phyloP scores from a whole-genome alignment of 2,888 invertebrate genomes.

The Trileptium ribeirensis region DNA sequence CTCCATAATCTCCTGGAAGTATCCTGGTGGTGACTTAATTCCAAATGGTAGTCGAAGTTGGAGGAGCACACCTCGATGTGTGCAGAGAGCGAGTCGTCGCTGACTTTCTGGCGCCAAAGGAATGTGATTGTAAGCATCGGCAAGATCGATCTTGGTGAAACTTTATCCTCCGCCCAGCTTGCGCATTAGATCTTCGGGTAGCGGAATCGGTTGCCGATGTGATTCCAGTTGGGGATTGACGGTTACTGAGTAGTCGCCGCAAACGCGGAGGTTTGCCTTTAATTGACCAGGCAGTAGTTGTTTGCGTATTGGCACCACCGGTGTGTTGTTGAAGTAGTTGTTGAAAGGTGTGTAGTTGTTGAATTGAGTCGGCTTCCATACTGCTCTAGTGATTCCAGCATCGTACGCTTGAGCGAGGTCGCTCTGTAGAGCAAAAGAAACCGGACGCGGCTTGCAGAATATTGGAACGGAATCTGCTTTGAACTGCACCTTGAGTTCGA shows the following conservation, averaged over 20 bases:
- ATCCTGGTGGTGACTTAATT: not conserved
- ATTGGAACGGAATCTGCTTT: not conserved
- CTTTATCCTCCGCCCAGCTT: slow-evolving; percentile 31
- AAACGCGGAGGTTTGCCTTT: slow-evolving; percentile 17
- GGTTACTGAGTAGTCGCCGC: slow-evolving; percentile 22
- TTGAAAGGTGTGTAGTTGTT: not conserved
- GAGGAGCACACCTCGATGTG: not conserved
- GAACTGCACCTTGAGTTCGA: not conserved
- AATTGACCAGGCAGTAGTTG: not conserved
- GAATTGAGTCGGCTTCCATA: not conserved
- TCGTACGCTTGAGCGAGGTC: not conserved
- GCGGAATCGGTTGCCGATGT: slow-evolving; percentile 38
- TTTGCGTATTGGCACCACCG: not conserved
- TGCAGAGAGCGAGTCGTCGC: not conserved
- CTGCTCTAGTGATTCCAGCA: not conserved
- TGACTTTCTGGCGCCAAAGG: not conserved
- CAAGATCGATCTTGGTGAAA: not conserved
- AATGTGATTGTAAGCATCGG: slow-evolving; percentile 14
- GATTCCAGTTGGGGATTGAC: slow-evolving; percentile 33
- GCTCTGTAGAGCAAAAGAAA: not conserved
- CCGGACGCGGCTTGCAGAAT: not conserved
- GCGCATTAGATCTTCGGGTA: slow-evolving; percentile 34
- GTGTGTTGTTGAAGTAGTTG: no score
- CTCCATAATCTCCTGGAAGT: slow-evolving; percentile 35
- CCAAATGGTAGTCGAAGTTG: not conserved